Evolutionary conservation across 2,797 vertebrate genomes (phyloP), one percentile per base, ranked within the genome.

Genomic region (Coreius guichenoti): DNA sequence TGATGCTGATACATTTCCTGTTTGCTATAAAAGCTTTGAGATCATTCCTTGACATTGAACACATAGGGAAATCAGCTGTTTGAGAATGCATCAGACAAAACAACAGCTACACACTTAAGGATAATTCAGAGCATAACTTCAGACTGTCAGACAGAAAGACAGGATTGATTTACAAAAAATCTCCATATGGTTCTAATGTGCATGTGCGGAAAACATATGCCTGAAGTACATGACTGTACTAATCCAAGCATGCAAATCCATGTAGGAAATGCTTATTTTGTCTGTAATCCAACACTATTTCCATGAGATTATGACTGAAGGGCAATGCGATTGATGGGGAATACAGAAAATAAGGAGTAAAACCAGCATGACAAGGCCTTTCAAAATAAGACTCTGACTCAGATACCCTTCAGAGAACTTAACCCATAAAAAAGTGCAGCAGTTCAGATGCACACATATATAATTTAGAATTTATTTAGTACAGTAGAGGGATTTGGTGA

Each of bases 201-300:
- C 36, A 80, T 93, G 91, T 92, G 86, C 87, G 67, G 82, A 90
- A 90, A 92, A 87, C 86, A 79, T 88, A 31, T 85, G 91, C 92
- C 92, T 94, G 93, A 91, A 94, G 94, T 95, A 94, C 93, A 94
- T 91, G 92, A 92, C 91, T 90, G 91, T 92, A 86, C 93, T 94
- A 95, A 95, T 95, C 93, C 93, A 92, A 90, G 90, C 93, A 93
- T 93, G 92, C 92, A 95, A 95, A 95, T 94, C 93, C 93, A 90
- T 92, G 91, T 92, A 91, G 90, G 92, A 94, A 94, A 94, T 92
- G 90, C 77, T 89, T 91, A 92, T 94, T 95, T 95, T 95, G 92
- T 94, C 92, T 90, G 90, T 95, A 95, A 95, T 95, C 94, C 94
- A 86, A 92, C 90, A 92, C 93, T 93, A 92, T 94, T 94, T 94